These are phyloP conservation scores for Crioceris asparagi DNA, from an alignment of 2,888 invertebrate species.

Conservation along the genomic window DNA sequence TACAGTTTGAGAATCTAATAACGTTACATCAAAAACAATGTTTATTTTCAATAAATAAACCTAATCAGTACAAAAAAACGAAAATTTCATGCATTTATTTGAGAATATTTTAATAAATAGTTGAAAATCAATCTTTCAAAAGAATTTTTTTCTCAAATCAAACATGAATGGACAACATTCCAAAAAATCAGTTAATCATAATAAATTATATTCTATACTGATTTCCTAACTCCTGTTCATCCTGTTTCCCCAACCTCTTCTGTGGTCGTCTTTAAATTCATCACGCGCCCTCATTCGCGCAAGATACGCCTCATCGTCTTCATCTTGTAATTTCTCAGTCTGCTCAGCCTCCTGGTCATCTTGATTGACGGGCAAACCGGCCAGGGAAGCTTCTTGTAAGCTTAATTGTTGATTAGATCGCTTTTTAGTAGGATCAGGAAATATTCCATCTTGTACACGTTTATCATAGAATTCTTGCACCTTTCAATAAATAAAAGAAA, in stretches of 20 bases:
- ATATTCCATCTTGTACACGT: constrained; percentile 46
- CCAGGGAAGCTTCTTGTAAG: constrained; percentile 33
- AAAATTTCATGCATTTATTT: too few relatives aligned
- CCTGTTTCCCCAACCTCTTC: constrained; percentile 80
- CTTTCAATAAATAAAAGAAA: constrained; percentile 8
- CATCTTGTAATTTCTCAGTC: constrained; percentile 54
- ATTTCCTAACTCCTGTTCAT: constrained; percentile 58
- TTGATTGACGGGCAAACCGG: constrained; percentile 32
- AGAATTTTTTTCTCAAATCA: too few relatives aligned
- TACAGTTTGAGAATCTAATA: too few relatives aligned
- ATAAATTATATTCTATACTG: too few relatives aligned
- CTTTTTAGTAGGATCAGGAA: constrained; percentile 41
- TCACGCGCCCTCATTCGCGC: constrained; percentile 61
- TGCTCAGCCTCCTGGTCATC: constrained; percentile 51
- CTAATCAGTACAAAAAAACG: too few relatives aligned
- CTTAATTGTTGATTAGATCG: constrained; percentile 22
- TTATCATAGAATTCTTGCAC: constrained; percentile 91
- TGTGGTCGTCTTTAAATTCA: constrained; percentile 80
- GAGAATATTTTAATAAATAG: too few relatives aligned
- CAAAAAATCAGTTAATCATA: too few relatives aligned
- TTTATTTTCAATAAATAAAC: too few relatives aligned
- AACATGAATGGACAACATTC: too few relatives aligned
- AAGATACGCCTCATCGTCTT: constrained; percentile 61
- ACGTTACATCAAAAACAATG: too few relatives aligned
- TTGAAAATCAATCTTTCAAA: too few relatives aligned